phyloP scores from a whole-genome alignment of 2,113 vertebrate species.

The Myotis brandtii region DNA sequence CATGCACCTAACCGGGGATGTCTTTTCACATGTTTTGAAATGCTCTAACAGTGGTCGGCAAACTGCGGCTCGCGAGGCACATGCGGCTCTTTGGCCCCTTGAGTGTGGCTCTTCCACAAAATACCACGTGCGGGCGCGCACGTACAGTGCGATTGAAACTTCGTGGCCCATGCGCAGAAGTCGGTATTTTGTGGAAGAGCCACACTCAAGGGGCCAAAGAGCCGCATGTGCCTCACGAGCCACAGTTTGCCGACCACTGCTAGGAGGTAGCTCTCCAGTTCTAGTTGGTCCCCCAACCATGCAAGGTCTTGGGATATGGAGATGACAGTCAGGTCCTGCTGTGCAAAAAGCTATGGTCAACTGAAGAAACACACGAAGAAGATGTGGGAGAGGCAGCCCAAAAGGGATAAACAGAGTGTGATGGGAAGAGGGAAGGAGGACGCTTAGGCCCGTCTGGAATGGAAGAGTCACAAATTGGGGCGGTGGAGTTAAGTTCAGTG shows the following conservation, averaged over 20 bases:
- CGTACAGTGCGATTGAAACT: too few relatives aligned
- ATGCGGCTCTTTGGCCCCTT: too few relatives aligned
- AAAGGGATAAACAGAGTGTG: not conserved
- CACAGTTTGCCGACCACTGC: too few relatives aligned
- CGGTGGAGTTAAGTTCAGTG: not conserved
- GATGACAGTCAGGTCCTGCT: not conserved
- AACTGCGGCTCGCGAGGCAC: too few relatives aligned
- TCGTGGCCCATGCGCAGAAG: too few relatives aligned
- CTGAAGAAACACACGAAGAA: not conserved
- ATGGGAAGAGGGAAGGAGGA: not conserved
- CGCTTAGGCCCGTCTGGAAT: not conserved
- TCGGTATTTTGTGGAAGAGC: too few relatives aligned
- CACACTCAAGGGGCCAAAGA: too few relatives aligned
- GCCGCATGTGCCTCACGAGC: too few relatives aligned
- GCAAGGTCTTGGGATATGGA: not conserved
- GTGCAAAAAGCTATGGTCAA: not conserved
- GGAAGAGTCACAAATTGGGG: not conserved
- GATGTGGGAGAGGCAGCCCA: not conserved
- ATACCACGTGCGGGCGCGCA: too few relatives aligned
- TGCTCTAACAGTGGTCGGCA: not conserved
- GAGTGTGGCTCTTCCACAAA: too few relatives aligned
- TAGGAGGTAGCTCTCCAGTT: not conserved
- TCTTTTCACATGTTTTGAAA: not conserved
- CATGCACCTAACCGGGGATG: not conserved
- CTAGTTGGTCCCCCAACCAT: not conserved